These are phyloP conservation scores for Prochilodus magdalenae DNA, from an alignment of 2,113 vertebrate species.

Conservation along the genomic window DNA sequence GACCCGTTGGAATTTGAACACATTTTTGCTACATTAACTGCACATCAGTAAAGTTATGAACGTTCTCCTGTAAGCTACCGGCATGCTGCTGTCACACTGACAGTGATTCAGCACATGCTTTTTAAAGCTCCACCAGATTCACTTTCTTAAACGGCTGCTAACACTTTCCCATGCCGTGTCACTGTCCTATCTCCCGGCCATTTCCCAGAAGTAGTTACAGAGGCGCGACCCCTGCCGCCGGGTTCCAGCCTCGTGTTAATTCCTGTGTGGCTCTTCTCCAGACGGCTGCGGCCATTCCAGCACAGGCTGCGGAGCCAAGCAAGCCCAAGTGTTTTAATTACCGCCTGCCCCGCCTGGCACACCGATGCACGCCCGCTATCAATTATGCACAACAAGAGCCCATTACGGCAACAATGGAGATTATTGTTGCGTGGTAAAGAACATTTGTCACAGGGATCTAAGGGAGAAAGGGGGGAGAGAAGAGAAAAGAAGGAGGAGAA, in stretches of 20 bases:
- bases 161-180: not conserved
- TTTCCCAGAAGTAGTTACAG: slow-evolving; percentile 13
- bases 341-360: slow-evolving; percentile 47
- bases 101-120: not conserved
- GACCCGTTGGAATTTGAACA: too few species aligned
- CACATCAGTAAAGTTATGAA: too few species aligned
- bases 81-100: not conserved
- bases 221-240: slow-evolving; percentile 18
- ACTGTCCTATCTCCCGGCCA: not conserved
- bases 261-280: slow-evolving; percentile 16
- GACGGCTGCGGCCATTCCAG: slow-evolving; percentile 14
- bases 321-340: slow-evolving; percentile 54
- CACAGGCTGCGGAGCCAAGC: slow-evolving; percentile 23
- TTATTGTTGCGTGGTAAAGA: slow-evolving; percentile 56
- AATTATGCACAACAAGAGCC: slow-evolving; percentile 60
- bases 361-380: slow-evolving; percentile 50
- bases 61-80: too few species aligned
- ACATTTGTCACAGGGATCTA: slow-evolving; percentile 59
- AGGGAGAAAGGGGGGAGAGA: not conserved
- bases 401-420: slow-evolving; percentile 57
- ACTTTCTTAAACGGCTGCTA: slow-evolving; percentile 13
- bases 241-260: slow-evolving; percentile 14
- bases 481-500: slow-evolving; percentile 16
- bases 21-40: too few species aligned
- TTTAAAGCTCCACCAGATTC: not conserved